Conservation (phyloP, 2,797 vertebrate species). For the Columba guinea region DNA sequence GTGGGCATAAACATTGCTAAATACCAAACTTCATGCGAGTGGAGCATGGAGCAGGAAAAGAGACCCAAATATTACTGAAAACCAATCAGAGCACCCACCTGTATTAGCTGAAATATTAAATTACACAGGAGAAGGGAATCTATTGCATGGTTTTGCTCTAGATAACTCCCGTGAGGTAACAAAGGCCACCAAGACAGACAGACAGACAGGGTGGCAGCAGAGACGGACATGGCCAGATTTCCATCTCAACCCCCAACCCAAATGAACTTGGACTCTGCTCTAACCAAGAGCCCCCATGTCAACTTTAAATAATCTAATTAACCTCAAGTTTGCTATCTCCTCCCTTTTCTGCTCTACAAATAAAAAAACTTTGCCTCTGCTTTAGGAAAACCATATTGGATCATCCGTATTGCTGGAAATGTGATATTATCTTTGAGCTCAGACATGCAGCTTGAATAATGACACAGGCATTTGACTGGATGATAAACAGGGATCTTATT, state of each 20-base stretch:
- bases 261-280: background rate
- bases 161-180: background rate
- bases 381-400: background rate
- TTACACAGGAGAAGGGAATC: background rate
- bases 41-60: background rate
- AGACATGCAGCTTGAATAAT: background rate
- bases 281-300: background rate
- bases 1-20: background rate
- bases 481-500: slow-evolving; percentile 22
- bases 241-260: background rate
- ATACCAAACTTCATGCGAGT: background rate
- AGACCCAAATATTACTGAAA: background rate
- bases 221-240: fast-evolving
- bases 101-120: background rate
- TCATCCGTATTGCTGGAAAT: background rate
- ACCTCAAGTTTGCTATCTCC: background rate
- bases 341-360: background rate
- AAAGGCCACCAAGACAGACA: background rate
- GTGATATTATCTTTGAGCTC: background rate
- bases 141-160: background rate
- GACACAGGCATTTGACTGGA: background rate
- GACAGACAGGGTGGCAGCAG: background rate
- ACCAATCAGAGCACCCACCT: background rate
- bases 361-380: background rate
- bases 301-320: background rate